Evolutionary conservation across 1,140 invertebrate species (phyloP), one percentile per base, ranked within the genome.

Genomic region (Caerostris extrusa): DNA sequence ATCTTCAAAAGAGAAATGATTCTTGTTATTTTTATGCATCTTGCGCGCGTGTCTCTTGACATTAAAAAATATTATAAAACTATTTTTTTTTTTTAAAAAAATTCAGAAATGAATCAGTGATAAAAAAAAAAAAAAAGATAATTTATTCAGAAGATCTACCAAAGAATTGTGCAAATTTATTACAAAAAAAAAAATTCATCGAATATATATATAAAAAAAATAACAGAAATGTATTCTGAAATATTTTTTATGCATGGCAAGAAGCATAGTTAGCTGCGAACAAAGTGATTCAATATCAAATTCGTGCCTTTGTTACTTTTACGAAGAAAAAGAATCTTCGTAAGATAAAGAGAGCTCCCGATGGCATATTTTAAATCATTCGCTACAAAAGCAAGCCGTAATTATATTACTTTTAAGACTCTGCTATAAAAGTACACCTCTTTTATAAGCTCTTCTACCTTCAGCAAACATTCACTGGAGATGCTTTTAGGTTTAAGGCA

Each of bases 361-460:
- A 82, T 92, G 81, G 90, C 90, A 85, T 92, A 92, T 92, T 92
- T 92, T 85, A 92, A 92, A 92, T 92, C 89, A 85, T 69, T 85
- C 53, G 4, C 64, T 60, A 83, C 90, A 85, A 69, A 83, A 85
- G 77, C 58, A 19, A 86, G n/a, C 34, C 58, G 34, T 92, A 92
- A 92, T 92, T 92, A 92, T 92, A 83, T 92, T 92, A 92, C 77
- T 61, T 92, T 86, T 85, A 64, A 77, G 55, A 90, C 19, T 8
- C 58, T 53, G 57, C 55, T 90, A 71, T 90, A 69, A 71, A 69
- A n/a, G 67, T 60, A 55, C n/a, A 71, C 87, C 53, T 34, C 64
- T 90, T 71, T 90, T 71, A 69, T 69, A 34, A 4, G 8, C 50
- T n/a, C 3, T 50, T 69, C 64, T 89, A 90, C n/a, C 19, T 81